These are phyloP conservation scores for Numida meleagris DNA, from an alignment of 2,113 vertebrate genomes.

Conservation along the genomic window DNA sequence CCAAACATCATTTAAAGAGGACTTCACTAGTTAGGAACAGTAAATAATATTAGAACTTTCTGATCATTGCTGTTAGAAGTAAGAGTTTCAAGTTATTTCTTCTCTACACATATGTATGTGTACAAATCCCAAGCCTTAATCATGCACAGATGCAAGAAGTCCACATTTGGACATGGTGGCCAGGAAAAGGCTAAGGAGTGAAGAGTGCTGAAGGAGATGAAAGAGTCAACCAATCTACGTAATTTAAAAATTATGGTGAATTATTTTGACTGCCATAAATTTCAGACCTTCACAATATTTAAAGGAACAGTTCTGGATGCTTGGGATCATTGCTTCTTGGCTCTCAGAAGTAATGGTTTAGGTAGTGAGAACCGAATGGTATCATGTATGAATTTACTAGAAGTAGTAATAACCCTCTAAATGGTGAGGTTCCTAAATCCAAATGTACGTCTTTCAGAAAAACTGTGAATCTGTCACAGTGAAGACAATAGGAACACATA, in stretches of 20 bases:
- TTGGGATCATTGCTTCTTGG: not conserved
- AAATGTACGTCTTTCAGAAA: not conserved
- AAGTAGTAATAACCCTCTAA: not conserved
- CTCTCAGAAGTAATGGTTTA: not conserved
- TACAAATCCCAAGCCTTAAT: not conserved
- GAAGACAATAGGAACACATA: not conserved
- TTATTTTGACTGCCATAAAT: not conserved
- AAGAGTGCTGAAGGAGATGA: not conserved
- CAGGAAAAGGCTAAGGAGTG: not conserved
- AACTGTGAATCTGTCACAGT: not conserved
- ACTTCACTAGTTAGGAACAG: not conserved
- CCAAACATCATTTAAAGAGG: not conserved
- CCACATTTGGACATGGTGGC: not conserved
- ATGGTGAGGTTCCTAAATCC: not conserved
- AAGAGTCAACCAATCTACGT: not conserved
- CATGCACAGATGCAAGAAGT: not conserved
- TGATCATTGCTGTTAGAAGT: not conserved
- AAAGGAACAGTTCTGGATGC: not conserved
- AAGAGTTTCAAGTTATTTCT: constrained; percentile 1
- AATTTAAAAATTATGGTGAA: not conserved
- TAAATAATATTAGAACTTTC: not conserved
- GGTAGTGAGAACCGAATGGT: not conserved
- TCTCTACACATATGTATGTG: not conserved
- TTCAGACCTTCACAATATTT: not conserved
- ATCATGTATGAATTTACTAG: not conserved